A percentile compares a stretch with the other conserved stretches of the same genome.
Evolutionary conservation across 2,797 vertebrate species (phyloP).

Genomic region (Acrocephalus scirpaceus): DNA sequence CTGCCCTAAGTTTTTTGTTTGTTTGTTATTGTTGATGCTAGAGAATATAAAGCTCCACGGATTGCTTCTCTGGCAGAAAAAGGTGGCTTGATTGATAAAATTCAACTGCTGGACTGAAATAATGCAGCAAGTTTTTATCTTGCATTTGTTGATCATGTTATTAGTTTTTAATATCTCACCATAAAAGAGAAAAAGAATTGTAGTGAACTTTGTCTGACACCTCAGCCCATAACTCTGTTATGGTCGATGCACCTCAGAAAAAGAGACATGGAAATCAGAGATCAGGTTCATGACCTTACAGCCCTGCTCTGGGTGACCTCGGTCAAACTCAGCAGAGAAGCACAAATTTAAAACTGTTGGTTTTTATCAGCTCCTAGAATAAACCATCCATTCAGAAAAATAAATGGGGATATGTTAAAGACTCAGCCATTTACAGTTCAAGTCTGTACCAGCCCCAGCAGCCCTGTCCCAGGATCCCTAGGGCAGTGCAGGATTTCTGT

Average conservation of each 20-base stretch:
- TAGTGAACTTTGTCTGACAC: slow-evolving; percentile 38
- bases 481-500: background rate
- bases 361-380: background rate
- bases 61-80: slow-evolving; percentile 63
- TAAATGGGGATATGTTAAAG: background rate
- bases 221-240: background rate
- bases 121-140: slow-evolving; percentile 60
- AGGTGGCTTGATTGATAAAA: slow-evolving; percentile 67
- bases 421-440: background rate
- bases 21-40: background rate
- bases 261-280: background rate
- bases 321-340: background rate
- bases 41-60: background rate
- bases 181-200: slow-evolving; percentile 38
- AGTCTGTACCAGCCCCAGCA: background rate
- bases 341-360: background rate
- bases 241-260: background rate
- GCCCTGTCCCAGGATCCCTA: background rate
- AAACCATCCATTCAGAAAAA: background rate
- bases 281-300: background rate
- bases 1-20: slow-evolving; percentile 47
- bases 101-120: slow-evolving; percentile 59
- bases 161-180: slow-evolving; percentile 48
- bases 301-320: background rate
- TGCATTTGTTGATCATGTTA: slow-evolving; percentile 44